These are phyloP conservation scores for Zenarchopterus dispar DNA, from an alignment of 2,797 vertebrate species.

Conservation along the genomic window DNA sequence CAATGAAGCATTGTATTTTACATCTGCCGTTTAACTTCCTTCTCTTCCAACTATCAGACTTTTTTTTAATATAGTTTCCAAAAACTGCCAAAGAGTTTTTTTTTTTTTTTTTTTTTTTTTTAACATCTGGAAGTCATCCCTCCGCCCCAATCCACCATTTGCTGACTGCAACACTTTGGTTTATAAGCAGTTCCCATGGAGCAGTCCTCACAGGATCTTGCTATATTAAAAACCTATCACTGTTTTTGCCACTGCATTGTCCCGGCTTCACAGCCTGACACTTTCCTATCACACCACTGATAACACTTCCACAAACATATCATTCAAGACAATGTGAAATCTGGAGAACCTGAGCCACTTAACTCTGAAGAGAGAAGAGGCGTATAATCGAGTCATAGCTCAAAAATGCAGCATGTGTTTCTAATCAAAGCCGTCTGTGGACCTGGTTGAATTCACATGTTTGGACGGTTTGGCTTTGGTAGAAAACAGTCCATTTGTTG, in stretches of 20 bases:
- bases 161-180: conserved; percentile 77
- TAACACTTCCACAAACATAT: conserved; percentile 15
- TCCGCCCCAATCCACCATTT: conserved; percentile 59
- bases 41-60: conserved; percentile 42
- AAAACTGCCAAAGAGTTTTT: conserved; percentile 79
- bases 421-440: conserved; percentile 74
- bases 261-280: conserved; percentile 21
- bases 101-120: conserved; percentile 54
- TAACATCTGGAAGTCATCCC: conserved; percentile 92
- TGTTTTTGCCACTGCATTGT: conserved; percentile 21
- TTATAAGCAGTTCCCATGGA: conserved; percentile 79
- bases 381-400: conserved; percentile 81
- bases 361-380: conserved; percentile 64
- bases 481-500: conserved; percentile 74
- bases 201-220: conserved; percentile 39
- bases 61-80: conserved; percentile 76
- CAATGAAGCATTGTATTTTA: conserved; percentile 41
- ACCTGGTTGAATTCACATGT: conserved; percentile 75
- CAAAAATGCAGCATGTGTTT: conserved; percentile 85
- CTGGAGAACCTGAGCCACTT: conserved; percentile 17
- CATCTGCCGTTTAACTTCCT: conserved; percentile 59
- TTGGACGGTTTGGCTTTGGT: conserved; percentile 68
- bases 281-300: conserved; percentile 10
- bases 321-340: conserved; percentile 26
- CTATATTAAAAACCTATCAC: conserved; percentile 48